Conservation (phyloP, 2,797 vertebrate species). For the Malurus leucopterus region DNA sequence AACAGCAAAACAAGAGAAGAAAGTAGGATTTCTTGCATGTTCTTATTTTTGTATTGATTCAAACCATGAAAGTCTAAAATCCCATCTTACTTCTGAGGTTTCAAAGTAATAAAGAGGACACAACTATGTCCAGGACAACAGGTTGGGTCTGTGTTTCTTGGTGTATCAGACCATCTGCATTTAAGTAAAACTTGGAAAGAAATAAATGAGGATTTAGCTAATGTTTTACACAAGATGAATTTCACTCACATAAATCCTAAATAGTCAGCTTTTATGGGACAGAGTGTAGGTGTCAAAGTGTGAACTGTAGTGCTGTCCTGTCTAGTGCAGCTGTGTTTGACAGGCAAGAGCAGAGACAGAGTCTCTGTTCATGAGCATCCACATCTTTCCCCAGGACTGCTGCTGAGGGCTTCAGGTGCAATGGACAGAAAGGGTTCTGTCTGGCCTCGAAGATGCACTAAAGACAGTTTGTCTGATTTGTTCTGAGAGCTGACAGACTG, state of each 20-base stretch:
- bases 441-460: not conserved
- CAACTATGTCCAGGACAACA: not conserved
- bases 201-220: not conserved
- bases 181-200: not conserved
- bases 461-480: not conserved
- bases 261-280: not conserved
- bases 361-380: fast-evolving
- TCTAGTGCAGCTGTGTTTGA: not conserved
- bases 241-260: not conserved
- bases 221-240: not conserved
- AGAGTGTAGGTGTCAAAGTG: not conserved
- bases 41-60: not conserved
- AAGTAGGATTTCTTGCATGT: not conserved
- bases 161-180: not conserved
- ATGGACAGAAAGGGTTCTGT: fast-evolving
- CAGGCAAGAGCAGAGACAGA: not conserved
- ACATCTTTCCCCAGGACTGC: fast-evolving
- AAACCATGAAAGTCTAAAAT: not conserved
- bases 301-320: not conserved
- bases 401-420: not conserved
- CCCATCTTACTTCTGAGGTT: not conserved
- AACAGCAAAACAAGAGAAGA: not conserved
- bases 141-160: not conserved
- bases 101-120: not conserved
- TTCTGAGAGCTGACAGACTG: not conserved